phyloP scores from a whole-genome alignment of 2,797 vertebrate species.

The Pterois miles region DNA sequence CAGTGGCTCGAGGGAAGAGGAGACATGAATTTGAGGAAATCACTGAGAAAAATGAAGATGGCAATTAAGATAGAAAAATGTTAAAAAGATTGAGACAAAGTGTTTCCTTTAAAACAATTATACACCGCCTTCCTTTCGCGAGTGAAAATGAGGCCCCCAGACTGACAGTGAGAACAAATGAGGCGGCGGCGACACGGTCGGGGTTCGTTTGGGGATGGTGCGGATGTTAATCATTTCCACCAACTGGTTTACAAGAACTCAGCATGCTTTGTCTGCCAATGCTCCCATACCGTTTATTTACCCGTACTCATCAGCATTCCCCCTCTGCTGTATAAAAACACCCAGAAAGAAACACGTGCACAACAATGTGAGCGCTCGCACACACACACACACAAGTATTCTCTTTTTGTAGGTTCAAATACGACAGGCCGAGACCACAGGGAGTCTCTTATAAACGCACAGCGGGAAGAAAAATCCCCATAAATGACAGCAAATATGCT shows the following conservation, averaged over 20 bases:
- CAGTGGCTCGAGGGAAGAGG: not conserved
- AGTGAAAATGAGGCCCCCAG: slow-evolving; percentile 50
- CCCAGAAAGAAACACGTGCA: not conserved
- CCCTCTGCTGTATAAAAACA: slow-evolving; percentile 29
- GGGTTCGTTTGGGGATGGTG: slow-evolving; percentile 52
- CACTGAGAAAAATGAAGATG: slow-evolving; percentile 42
- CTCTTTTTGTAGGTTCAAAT: slow-evolving; percentile 2
- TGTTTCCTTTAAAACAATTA: slow-evolving; percentile 61
- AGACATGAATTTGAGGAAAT: slow-evolving; percentile 14
- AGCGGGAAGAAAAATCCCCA: slow-evolving; percentile 15
- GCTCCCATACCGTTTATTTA: slow-evolving; percentile 57
- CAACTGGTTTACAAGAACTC: slow-evolving; percentile 68
- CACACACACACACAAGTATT: slow-evolving; percentile 7
- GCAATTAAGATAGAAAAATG: slow-evolving; percentile 55
- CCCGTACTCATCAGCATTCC: slow-evolving; percentile 54
- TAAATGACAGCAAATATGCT: slow-evolving; percentile 28
- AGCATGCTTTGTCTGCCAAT: slow-evolving; percentile 62
- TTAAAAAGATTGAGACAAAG: slow-evolving; percentile 37
- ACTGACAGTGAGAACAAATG: slow-evolving; percentile 61
- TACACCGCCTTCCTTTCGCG: not conserved
- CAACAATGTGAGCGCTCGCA: not conserved
- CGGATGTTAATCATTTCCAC: slow-evolving; percentile 75
- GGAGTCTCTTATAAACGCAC: slow-evolving; percentile 34
- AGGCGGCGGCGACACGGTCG: slow-evolving; percentile 39
- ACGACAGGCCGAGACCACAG: not conserved